Evolutionary conservation across 2,113 vertebrate genomes (phyloP), one percentile per base, ranked within the genome.

Genomic region (Rhabdornis inornatus): DNA sequence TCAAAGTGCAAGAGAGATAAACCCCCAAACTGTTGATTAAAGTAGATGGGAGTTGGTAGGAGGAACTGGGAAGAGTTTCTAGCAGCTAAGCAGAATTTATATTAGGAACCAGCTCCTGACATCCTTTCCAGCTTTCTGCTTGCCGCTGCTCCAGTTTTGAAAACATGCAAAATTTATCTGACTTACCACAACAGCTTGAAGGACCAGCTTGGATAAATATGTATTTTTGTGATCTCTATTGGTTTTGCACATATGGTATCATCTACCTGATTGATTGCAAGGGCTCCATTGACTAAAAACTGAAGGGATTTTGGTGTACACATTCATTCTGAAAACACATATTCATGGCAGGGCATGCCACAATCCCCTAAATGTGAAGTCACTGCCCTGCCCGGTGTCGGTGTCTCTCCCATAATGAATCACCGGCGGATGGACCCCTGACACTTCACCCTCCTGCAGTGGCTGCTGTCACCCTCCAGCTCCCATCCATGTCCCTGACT

Each of bases 221-320:
- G 94, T 93, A 93, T 96, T 96, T 96, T 90, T 94, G 83, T 89
- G 93, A 92, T 90, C 93, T 92, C 90, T 94, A 75, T 93, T 93
- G 76, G 89, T 93, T 97, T 94, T 96, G 65, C 86, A 90, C 95
- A 94, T 96, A 96, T 93, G 93, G 96, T 86, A 84, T 69, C 80
- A 94, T 97, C 94, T 96, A 96, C 94, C 95, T 97, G 95, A 95
- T 87, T 90, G 96, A 94, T 97, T 94, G 92, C 47, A 86, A 82
- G 82, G 91, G 94, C 82, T 90, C 66, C 68, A 37, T 87, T 71
- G 87, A 92, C 82, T 77, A n/a, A 96, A 79, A 96, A 94, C 82
- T 57, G 63, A 65, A 96, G 91, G 80, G 91, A 91, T 78, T 96
- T 96, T 59, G 84, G 91, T 81, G 93, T 44, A 64, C 9, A 50